Base-by-base conservation (phyloP, 2,113 vertebrate genomes). In the Sphaerodactylus townsendi region DNA sequence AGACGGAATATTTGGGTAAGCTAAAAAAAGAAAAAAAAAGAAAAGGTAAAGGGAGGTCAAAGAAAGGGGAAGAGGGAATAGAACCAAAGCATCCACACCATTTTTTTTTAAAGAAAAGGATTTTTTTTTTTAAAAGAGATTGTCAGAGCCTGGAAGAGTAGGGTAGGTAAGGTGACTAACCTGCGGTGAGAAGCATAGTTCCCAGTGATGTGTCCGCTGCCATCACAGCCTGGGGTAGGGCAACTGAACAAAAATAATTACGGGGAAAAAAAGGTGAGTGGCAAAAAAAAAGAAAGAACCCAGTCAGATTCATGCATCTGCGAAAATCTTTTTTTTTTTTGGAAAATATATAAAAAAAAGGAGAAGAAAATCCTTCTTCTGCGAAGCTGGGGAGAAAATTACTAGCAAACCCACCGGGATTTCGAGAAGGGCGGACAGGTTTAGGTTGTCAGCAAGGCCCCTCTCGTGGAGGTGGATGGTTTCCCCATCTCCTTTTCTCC, bases 161-260 rank as follows among this genome's bases (percentile, higher is more conserved):
- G 50, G 62, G 83, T 78, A 85, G 75, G 75, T 72, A 85, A 85
- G 53, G 76, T 89, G 17, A 96, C 97, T 11, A 96, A 99, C 99
- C 99, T 99, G 97, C 99, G 98, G 92, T 99, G 99, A 89, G 99
- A 99, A 91, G 99, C 99, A 93, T 99, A 99, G 96, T 99, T 99
- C 93, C 98, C 98, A 1, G 99, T 99, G 95, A 99, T 99, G 96
- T 99, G 99, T 94, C 99, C 99, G 0, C 98, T 99, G 94, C 99
- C 98, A 0, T 99, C 99, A 95, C 99, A 99, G 84, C 99, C 99
- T 50, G 99, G 99, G 84, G 98, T 99, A 62, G 99, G 98, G 81
- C 99, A 99, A 93, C 99, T 99, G 96, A 59, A 93, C 83, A 95
- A 90, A 87, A 89, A 95, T 85, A 92, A 93, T n/a, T 72, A 85